These are phyloP conservation scores for Scaptomyza graminum DNA, from an alignment of 1,140 invertebrate species.

Conservation along the genomic window DNA sequence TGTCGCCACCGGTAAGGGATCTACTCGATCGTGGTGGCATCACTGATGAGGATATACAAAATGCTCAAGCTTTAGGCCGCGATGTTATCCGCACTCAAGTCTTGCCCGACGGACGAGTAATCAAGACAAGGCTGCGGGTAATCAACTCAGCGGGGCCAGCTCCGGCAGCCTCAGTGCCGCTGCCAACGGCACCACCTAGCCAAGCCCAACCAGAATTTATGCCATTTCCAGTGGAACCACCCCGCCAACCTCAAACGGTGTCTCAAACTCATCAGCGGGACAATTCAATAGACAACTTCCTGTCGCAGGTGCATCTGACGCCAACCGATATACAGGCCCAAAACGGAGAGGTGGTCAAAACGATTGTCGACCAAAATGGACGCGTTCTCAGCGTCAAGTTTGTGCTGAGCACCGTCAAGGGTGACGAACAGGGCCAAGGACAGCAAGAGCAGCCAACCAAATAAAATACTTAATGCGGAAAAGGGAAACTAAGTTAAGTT, in stretches of 20 bases:
- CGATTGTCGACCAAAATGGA: slow-evolving; percentile 68
- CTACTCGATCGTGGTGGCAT: slow-evolving; percentile 47
- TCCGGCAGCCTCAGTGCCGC: too few species aligned
- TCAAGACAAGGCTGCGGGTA: slow-evolving; percentile 35
- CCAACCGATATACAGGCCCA: slow-evolving; percentile 49
- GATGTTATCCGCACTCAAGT: slow-evolving; percentile 27
- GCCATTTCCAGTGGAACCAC: not conserved
- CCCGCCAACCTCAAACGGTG: not conserved
- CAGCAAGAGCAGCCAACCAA: slow-evolving; percentile 43
- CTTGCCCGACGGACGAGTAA: slow-evolving; percentile 36
- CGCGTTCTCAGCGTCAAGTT: slow-evolving; percentile 61
- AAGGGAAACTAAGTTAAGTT: not conserved
- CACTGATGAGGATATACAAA: slow-evolving; percentile 43
- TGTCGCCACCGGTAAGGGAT: slow-evolving; percentile 33
- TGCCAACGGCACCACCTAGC: too few species aligned
- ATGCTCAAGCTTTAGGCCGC: slow-evolving; percentile 13
- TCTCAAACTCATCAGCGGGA: not conserved
- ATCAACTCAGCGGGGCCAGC: not conserved
- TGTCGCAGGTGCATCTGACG: slow-evolving; percentile 49
- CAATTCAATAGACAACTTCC: slow-evolving; percentile 53
- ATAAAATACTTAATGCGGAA: slow-evolving; percentile 12
- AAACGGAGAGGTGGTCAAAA: slow-evolving; percentile 62
- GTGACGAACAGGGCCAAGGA: not conserved
- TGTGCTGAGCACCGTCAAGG: slow-evolving; percentile 60
- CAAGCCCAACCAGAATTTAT: not conserved